Percentiles rank a stretch among this genome's conserved stretches.
Conservation (phyloP, 1,140 invertebrate species). For the Bicyclus anynana region DNA sequence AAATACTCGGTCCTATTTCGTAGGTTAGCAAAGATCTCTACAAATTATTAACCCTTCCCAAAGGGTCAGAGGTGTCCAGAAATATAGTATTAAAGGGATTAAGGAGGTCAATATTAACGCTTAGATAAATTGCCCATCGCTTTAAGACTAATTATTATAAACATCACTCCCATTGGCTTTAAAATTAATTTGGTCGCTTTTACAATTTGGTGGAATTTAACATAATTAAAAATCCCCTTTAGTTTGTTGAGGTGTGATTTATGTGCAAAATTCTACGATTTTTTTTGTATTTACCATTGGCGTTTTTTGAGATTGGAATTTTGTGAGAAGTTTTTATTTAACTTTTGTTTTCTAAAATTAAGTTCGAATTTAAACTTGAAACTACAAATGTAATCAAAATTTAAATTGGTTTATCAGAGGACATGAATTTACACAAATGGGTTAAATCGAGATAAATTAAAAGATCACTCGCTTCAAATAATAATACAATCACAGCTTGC, state of each 20-base stretch:
- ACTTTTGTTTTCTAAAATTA: background rate
- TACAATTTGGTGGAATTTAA: conserved; percentile 24
- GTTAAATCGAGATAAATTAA: conserved; percentile 5
- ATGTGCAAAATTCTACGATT: background rate
- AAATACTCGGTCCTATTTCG: background rate
- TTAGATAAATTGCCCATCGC: conserved; percentile 49
- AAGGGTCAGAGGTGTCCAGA: background rate
- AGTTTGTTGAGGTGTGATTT: conserved; percentile 12
- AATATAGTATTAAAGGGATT: conserved; percentile 33
- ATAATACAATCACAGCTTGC: background rate
- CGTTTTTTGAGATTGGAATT: conserved; percentile 13
- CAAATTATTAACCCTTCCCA: background rate
- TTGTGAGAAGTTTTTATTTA: background rate
- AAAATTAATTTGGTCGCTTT: conserved; percentile 30
- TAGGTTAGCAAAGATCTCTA: background rate
- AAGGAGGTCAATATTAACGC: conserved; percentile 48
- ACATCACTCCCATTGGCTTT: conserved; percentile 39
- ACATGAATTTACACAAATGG: background rate
- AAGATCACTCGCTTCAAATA: background rate
- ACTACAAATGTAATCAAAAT: background rate
- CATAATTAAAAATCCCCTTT: conserved; percentile 16
- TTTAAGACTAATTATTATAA: conserved; percentile 41
- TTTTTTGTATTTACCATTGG: background rate
- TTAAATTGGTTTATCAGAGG: background rate
- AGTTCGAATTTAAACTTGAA: background rate